phyloP scores from a whole-genome alignment of 1,140 invertebrate species.

The Stegodyphus mimosarum region DNA sequence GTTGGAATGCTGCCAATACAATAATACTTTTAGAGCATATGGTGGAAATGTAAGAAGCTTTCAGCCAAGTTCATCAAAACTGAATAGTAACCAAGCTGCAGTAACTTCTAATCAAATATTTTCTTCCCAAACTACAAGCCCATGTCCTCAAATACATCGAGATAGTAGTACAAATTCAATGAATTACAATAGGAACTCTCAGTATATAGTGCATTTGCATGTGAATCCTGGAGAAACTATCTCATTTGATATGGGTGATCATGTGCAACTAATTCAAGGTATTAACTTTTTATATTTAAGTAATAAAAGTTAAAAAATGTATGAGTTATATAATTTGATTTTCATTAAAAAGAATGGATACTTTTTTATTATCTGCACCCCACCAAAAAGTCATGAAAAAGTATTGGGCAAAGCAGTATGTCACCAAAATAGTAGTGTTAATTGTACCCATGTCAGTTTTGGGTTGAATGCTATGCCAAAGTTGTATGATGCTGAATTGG shows the following conservation, averaged over 20 bases:
- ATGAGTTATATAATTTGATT: no score
- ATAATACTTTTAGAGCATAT: constrained; percentile 46
- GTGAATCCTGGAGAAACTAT: constrained; percentile 78
- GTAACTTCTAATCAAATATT: constrained; percentile 5
- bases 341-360: no score
- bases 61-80: constrained; percentile 25
- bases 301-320: no score
- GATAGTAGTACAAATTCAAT: constrained; percentile 22
- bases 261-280: constrained; percentile 77
- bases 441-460: no score
- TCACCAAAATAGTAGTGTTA: no score
- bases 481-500: no score
- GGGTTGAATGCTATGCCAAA: no score
- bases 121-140: constrained; percentile 1
- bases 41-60: constrained; percentile 43
- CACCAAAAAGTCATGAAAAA: no score
- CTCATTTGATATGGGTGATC: constrained; percentile 76
- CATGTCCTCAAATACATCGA: constrained; percentile 37
- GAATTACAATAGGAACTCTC: constrained; percentile 60
- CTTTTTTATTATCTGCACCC: no score
- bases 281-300: constrained; percentile 24
- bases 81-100: constrained; percentile 8
- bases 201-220: constrained; percentile 77
- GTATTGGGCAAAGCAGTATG: no score
- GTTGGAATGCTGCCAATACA: constrained; percentile 35